Evolutionary conservation across 2,888 invertebrate species (phyloP), one percentile per base, ranked within the genome.

Genomic region (Dicycla oo): DNA sequence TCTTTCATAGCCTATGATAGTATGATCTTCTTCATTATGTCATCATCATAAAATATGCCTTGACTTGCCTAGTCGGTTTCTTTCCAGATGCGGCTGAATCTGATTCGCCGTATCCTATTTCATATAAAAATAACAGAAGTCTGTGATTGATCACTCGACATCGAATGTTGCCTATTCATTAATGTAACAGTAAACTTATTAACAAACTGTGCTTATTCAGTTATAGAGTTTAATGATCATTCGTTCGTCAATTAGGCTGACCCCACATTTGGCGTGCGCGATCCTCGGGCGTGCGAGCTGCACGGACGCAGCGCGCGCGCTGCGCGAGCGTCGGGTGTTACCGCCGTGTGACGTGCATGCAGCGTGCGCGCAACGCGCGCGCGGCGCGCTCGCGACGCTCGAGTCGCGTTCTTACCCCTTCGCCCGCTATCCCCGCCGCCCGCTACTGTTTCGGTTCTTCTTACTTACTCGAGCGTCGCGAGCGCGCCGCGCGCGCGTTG

Each of bases 171-270:
- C 8, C 23, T 49, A 8, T 47, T 74, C 20, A 74, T 78, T 60
- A 79, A 43, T 51, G 8, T 56, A 65, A 56, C 67, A 43, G 47
- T 81, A 30, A 65, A 53, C 45, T 56, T n/a, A 56, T 49, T 30
- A 67, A 18, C 11, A 30, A 47, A 75, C 34, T 67, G n/a, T 2
- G 13, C 79, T 51, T 38, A 54, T 71, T 75, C n/a, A 63, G 38
- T 70, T 60, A 40, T 51, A 43, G 26, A 67, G 34, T 67, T 63
- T 56, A 67, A 81, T 64, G 54, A 58, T 61, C 38, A 54, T 54
- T 54, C 26, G 20, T 47, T 61, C 60, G n/a, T 51, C 47, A 72
- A 78, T 72, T 62, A n/a, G n/a, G n/a, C n/a, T n/a, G n/a, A n/a
- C n/a, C n/a, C n/a, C n/a, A n/a, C n/a, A n/a, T n/a, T n/a, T n/a